phyloP scores from a whole-genome alignment of 2,797 vertebrate genomes.

The Diplodus puntazzo region DNA sequence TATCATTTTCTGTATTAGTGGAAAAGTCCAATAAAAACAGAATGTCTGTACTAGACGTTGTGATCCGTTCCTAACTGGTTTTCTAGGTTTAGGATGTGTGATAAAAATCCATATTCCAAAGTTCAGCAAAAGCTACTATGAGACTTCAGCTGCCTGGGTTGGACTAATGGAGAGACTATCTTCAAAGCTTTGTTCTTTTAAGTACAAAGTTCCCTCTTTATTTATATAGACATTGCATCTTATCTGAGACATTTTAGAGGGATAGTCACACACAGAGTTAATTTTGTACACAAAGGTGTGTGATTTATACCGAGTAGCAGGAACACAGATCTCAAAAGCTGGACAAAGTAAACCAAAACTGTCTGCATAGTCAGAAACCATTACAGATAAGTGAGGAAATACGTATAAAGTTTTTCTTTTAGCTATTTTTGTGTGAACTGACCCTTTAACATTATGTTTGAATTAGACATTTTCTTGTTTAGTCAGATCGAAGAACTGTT shows the following conservation, averaged over 20 bases:
- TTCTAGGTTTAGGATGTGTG: background rate
- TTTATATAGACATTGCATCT: background rate
- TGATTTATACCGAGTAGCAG: background rate
- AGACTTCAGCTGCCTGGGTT: background rate
- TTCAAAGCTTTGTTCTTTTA: background rate
- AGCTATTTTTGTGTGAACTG: background rate
- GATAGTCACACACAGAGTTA: too few relatives aligned
- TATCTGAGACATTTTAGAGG: background rate
- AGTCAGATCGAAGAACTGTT: too few relatives aligned
- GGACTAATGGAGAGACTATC: background rate
- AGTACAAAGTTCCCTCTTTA: background rate
- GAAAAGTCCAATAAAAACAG: background rate
- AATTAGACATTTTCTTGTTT: background rate
- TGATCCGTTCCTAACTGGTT: background rate
- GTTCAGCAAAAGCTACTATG: background rate
- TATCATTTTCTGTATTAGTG: background rate
- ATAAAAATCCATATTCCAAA: background rate
- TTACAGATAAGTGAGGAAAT: background rate
- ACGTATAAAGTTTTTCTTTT: background rate
- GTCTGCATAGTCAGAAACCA: background rate
- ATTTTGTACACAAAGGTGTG: too few relatives aligned
- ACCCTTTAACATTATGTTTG: background rate
- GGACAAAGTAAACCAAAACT: background rate
- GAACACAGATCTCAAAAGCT: background rate
- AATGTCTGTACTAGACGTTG: background rate